Evolutionary conservation across 92 coral and sea anemone species (phyloP).

Genomic region (Heteractis magnifica): DNA sequence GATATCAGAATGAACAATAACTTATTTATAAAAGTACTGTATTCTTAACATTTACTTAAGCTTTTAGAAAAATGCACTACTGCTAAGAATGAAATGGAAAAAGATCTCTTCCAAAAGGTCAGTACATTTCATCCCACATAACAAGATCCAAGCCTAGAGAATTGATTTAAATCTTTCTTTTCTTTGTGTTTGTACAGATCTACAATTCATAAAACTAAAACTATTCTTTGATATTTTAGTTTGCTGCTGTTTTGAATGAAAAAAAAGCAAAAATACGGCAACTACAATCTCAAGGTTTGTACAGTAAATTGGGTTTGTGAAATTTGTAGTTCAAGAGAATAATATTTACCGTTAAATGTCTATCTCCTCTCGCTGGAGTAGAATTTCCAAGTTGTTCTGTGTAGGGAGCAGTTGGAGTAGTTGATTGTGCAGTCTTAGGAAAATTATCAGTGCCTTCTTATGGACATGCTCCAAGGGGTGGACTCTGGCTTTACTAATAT

Average conservation of each 20-base stretch:
- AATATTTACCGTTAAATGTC: no score
- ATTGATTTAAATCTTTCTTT: no score
- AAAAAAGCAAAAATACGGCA: slow-evolving; percentile 87
- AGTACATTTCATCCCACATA: not conserved
- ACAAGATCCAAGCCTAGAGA: not conserved
- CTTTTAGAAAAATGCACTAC: slow-evolving; percentile 76
- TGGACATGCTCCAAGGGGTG: no score
- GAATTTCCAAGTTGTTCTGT: no score
- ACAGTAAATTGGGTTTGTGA: not conserved
- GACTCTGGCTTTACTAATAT: no score
- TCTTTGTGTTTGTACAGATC: no score
- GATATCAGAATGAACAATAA: no score
- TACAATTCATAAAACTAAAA: no score
- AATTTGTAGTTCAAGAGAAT: not conserved
- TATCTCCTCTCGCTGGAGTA: no score
- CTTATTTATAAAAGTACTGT: not conserved
- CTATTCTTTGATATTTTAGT: slow-evolving; percentile 33
- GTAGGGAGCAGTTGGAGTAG: no score
- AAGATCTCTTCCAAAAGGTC: slow-evolving; percentile 77
- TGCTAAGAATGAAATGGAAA: slow-evolving; percentile 83
- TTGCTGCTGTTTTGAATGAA: slow-evolving; percentile 83
- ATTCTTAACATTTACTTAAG: slow-evolving; percentile 25
- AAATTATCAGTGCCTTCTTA: no score
- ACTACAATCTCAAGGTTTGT: slow-evolving; percentile 62
- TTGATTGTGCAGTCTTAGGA: no score